A percentile compares a stretch with the other conserved stretches of the same genome.
Conservation (phyloP, 2,888 invertebrate genomes). For the Beris chalybata region DNA sequence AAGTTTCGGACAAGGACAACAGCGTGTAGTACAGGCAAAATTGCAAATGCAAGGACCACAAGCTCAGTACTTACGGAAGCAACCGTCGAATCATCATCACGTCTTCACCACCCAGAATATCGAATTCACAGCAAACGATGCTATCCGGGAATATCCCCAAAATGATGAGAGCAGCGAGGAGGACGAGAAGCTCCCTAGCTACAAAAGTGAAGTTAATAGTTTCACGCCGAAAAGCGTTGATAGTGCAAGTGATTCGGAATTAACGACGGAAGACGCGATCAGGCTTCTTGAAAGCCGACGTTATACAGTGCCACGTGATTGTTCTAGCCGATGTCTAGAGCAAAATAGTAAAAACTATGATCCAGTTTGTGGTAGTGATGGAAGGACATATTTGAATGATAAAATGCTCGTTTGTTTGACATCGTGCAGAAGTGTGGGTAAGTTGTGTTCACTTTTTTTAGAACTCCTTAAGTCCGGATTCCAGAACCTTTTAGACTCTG, state of each 20-base stretch:
- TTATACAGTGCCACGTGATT: conserved; percentile 25
- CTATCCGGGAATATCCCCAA: conserved; percentile 6
- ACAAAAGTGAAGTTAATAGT: conserved; percentile 13
- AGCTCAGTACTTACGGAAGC: background rate
- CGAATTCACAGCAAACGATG: conserved; percentile 20
- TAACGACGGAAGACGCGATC: conserved; percentile 17
- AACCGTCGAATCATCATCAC: background rate
- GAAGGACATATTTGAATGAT: conserved; percentile 48
- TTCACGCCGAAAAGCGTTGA: background rate
- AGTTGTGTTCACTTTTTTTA: background rate
- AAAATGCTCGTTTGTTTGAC: conserved; percentile 42
- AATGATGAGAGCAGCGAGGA: background rate
- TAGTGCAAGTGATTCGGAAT: conserved; percentile 10
- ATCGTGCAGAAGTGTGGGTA: conserved; percentile 11
- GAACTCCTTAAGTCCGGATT: too few relatives aligned
- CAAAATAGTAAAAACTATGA: conserved; percentile 45
- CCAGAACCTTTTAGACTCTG: too few relatives aligned
- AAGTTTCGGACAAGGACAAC: too few relatives aligned
- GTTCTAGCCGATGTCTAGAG: conserved; percentile 22
- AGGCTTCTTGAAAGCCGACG: conserved; percentile 19
- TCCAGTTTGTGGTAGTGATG: conserved; percentile 53
- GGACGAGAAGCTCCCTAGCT: conserved; percentile 10
- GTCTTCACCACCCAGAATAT: conserved; percentile 6
- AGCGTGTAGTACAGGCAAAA: too few relatives aligned
- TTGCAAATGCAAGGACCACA: background rate